Conservation (phyloP, 2,797 vertebrate genomes). For the Myioborus melanocephalus region DNA sequence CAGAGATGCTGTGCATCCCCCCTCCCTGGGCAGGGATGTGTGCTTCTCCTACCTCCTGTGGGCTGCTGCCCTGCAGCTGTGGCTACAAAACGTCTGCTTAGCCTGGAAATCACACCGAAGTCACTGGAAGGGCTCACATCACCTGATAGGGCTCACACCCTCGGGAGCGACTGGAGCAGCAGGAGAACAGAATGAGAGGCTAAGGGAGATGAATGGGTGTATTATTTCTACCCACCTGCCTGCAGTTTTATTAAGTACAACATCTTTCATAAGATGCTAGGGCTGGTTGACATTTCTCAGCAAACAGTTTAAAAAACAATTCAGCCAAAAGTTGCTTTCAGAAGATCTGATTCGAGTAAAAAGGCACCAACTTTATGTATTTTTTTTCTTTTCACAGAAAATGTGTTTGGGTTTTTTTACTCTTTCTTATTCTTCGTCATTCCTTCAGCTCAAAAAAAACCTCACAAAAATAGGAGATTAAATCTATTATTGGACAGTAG, state of each 20-base stretch:
- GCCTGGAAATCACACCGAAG: not conserved
- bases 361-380: not conserved
- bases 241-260: slow-evolving; percentile 2
- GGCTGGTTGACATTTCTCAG: not conserved
- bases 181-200: not conserved
- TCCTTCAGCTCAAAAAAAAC: not conserved
- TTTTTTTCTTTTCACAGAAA: not conserved
- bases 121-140: not conserved
- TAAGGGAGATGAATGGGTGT: not conserved
- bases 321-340: not conserved
- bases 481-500: not conserved
- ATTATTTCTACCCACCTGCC: not conserved
- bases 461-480: not conserved
- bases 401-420: not conserved
- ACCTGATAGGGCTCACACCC: fast-evolving
- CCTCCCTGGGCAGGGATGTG: fast-evolving
- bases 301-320: not conserved
- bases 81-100: not conserved
- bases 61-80: not conserved
- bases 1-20: not conserved
- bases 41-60: not conserved
- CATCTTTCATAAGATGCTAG: slow-evolving; percentile 15
- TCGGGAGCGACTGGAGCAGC: fast-evolving
- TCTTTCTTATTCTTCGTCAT: not conserved
- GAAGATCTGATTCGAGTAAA: not conserved